Evolutionary conservation across 2,797 vertebrate species (phyloP).

Genomic region (Lacerta agilis): DNA sequence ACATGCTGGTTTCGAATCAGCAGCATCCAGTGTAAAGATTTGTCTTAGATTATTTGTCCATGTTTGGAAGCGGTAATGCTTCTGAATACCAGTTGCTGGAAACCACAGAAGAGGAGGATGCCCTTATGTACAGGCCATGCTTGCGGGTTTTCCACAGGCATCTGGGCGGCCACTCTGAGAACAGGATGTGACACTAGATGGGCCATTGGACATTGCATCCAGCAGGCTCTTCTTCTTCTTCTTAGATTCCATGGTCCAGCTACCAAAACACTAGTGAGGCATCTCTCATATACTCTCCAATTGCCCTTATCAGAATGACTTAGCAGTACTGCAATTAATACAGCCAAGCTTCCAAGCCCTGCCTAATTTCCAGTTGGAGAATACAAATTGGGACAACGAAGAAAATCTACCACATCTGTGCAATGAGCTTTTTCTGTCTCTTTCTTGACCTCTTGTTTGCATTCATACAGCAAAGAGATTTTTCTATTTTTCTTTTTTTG

Average conservation of each 20-base stretch:
- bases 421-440: not conserved
- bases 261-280: not conserved
- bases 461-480: not conserved
- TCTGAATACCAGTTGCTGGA: too few relatives aligned
- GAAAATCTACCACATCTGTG: not conserved
- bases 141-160: too few relatives aligned
- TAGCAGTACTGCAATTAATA: not conserved
- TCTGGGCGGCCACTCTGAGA: too few relatives aligned
- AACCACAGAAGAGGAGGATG: too few relatives aligned
- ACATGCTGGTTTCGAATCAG: not conserved
- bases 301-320: not conserved
- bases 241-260: not conserved
- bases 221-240: too few relatives aligned
- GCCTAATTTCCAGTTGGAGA: not conserved
- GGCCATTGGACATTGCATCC: too few relatives aligned
- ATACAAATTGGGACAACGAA: not conserved
- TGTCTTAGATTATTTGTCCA: not conserved
- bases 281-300: not conserved
- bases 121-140: too few relatives aligned
- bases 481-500: not conserved
- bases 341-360: not conserved
- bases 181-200: too few relatives aligned
- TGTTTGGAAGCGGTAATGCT: too few relatives aligned
- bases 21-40: not conserved
- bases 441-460: conserved; percentile 38